Evolutionary conservation across 2,113 vertebrate genomes (phyloP), one percentile per base, ranked within the genome.

Genomic region (Pelecanus crispus): DNA sequence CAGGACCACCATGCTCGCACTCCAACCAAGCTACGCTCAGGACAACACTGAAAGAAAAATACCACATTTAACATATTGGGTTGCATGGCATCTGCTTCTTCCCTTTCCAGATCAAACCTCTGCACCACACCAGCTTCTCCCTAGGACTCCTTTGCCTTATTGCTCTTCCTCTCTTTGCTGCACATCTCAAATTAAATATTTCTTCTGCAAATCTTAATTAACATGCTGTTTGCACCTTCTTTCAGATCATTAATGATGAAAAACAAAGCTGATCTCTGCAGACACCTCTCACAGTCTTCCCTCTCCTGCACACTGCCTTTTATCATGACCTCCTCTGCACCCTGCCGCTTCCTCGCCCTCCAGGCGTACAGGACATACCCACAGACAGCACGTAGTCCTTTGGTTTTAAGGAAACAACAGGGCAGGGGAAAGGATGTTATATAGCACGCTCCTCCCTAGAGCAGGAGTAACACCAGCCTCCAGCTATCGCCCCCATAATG

Each of bases 401-500:
- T 1, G 3, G 38, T 67, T 56, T 66, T 32, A n/a, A 40, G 53
- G 42, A 9, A 63, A 29, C 6, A 75, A 29, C 8, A n/a, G 47
- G 18, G 29, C 24, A 21, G 63, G 42, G 13, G 42, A 72, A 65
- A 38, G 6, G 34, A 21, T 50, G 58, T 24, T 45, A 7, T 2
- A 15, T 4, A 25, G 10, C 1, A 4, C 26, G 38, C 13, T 52
- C 21, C 40, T 68, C 53, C 42, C 68, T 17, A 19, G 18, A 40
- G 36, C 1, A 0, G 22, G 11, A n/a, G 10, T 18, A 77, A 28
- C 32, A n/a, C 19, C 63, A 52, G 47, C 17, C 61, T 67, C 45
- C 1, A 2, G 42, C 42, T 36, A 6, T 3, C 4, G 5, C 4
- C 20, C 12, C 26, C 7, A 0, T 26, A 20, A 80, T 3, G 6